A percentile compares a stretch with the other conserved stretches of the same genome.
Conservation (phyloP, 35 echinoderm and acorn worm species). For the Strongylocentrotus purpuratus region DNA sequence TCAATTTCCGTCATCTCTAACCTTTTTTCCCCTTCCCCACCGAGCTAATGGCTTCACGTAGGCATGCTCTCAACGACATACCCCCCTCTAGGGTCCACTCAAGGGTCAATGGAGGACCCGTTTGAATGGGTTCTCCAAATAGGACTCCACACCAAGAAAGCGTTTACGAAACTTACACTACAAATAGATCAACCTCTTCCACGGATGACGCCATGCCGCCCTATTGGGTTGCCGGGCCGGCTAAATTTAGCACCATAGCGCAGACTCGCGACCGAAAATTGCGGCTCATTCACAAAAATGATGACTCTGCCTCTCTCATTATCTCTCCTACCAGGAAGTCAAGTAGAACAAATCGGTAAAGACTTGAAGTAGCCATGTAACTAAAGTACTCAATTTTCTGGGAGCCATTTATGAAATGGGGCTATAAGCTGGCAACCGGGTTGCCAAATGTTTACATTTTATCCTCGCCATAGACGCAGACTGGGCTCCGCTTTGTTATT, state of each 20-base stretch:
- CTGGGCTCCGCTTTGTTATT: background rate
- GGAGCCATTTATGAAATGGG: background rate
- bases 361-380: conserved; percentile 9
- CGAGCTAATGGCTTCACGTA: background rate
- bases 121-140: background rate
- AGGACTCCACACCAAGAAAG: background rate
- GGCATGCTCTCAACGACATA: background rate
- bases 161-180: conserved; percentile 7
- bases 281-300: background rate
- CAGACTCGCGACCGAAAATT: background rate
- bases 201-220: background rate
- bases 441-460: background rate
- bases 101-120: background rate
- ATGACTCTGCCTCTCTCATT: background rate
- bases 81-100: conserved; percentile 21
- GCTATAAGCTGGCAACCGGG: background rate
- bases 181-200: conserved; percentile 33
- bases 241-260: conserved; percentile 15
- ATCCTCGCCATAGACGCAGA: background rate
- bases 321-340: background rate
- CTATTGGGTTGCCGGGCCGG: background rate
- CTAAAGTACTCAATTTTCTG: background rate
- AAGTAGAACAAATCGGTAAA: background rate
- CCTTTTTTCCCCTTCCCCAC: background rate
- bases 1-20: background rate